A percentile compares a stretch with the other conserved stretches of the same genome.
These are phyloP conservation scores for Drosophila seguyi DNA, from an alignment of 1,140 invertebrate genomes.

Conservation along the genomic window DNA sequence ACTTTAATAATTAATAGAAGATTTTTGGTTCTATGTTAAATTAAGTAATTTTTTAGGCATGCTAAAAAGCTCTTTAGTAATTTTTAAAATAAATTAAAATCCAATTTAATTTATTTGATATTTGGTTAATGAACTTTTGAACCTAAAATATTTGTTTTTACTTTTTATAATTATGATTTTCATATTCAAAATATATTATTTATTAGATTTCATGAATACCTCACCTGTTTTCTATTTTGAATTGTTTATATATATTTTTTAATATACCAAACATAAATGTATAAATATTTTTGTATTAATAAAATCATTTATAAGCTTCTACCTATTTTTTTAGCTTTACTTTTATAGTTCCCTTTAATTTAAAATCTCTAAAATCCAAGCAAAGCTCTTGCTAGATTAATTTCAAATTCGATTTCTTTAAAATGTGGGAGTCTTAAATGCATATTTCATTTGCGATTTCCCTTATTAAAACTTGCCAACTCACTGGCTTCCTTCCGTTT, in stretches of 20 bases:
- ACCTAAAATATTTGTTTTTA: neutral
- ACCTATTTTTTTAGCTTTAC: neutral
- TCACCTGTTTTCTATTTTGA: neutral
- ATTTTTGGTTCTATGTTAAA: neutral
- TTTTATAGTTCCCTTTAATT: neutral
- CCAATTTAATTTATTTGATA: neutral
- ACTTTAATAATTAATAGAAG: neutral
- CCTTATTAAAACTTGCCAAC: constrained; percentile 28
- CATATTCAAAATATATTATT: neutral
- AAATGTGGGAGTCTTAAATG: constrained; percentile 8
- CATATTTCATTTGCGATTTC: neutral
- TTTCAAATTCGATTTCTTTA: constrained; percentile 1
- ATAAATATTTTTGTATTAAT: neutral
- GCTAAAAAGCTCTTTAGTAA: neutral
- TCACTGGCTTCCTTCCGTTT: constrained; percentile 39
- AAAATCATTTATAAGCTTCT: neutral
- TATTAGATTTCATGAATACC: neutral
- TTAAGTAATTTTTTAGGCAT: neutral
- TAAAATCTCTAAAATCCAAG: neutral
- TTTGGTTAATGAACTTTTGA: neutral
- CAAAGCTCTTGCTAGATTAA: neutral
- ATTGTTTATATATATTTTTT: neutral
- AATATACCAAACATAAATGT: neutral
- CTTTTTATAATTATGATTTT: neutral
- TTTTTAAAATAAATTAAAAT: neutral